Conservation (phyloP, 64 coral and sea anemone species). For the Hydrozoanthus tunicans region DNA sequence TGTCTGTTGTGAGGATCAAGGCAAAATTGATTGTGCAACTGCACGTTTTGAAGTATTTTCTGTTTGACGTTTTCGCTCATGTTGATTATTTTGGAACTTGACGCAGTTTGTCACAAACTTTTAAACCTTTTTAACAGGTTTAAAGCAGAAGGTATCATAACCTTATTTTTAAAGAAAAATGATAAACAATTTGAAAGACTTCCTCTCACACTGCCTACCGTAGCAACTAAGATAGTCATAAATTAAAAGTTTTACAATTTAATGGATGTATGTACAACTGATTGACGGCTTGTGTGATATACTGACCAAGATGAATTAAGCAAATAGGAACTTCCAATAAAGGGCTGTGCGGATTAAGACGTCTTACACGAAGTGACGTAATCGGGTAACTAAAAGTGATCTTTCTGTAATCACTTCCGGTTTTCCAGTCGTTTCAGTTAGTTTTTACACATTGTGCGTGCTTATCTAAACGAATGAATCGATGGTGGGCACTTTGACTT, state of each 20-base stretch:
- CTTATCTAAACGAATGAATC: no score
- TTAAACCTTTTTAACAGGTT: background rate
- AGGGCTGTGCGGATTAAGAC: background rate
- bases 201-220: background rate
- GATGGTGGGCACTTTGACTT: no score
- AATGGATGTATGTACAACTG: constrained; percentile 14
- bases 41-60: constrained; percentile 21
- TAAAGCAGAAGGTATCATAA: background rate
- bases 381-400: background rate
- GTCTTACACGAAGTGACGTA: constrained; percentile 8
- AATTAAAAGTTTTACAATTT: constrained; percentile 2
- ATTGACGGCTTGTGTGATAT: constrained; percentile 52
- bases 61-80: constrained; percentile 19
- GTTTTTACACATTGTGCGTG: background rate
- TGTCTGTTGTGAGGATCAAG: background rate
- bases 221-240: constrained; percentile 3
- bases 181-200: background rate
- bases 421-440: background rate
- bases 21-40: background rate
- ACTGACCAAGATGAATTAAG: constrained; percentile 29
- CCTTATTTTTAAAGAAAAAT: background rate
- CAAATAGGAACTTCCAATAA: constrained; percentile 46
- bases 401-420: background rate
- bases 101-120: no score
- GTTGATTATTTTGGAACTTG: background rate